Evolutionary conservation across 2,797 vertebrate genomes (phyloP).

Genomic region (Falco cherrug): DNA sequence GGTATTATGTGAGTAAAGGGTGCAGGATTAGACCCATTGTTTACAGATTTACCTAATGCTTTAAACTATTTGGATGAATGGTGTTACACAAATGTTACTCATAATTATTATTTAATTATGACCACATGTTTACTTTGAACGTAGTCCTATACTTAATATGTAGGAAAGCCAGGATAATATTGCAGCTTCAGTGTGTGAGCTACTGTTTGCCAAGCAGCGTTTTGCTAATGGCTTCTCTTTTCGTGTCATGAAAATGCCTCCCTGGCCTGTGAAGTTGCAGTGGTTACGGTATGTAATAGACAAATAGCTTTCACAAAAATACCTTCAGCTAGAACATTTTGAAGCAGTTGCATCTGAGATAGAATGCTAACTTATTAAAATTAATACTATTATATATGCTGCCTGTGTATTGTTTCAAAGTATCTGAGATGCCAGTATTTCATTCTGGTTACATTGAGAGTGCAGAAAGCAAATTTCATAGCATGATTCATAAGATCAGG

Average conservation of each 20-base stretch:
- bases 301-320: constrained; percentile 14
- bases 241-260: not conserved
- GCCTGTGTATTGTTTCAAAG: not conserved
- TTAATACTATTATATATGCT: constrained; percentile 18
- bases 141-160: not conserved
- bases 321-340: constrained; percentile 28
- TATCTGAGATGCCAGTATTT: not conserved
- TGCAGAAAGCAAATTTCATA: not conserved
- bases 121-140: constrained; percentile 45
- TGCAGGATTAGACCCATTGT: constrained; percentile 63
- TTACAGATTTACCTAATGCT: constrained; percentile 49
- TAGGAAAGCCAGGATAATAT: constrained; percentile 20
- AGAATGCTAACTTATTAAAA: constrained; percentile 17
- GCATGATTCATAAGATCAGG: not conserved
- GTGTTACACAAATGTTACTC: constrained; percentile 49
- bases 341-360: constrained; percentile 4
- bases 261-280: not conserved
- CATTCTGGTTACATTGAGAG: not conserved
- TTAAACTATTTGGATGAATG: constrained; percentile 48
- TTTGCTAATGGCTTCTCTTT: constrained; percentile 23
- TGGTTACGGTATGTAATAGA: constrained; percentile 10
- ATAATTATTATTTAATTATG: constrained; percentile 60
- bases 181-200: not conserved
- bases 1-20: constrained; percentile 39
- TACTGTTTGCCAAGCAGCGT: constrained; percentile 39